A percentile compares a stretch with the other conserved stretches of the same genome.
phyloP scores from a whole-genome alignment of 2,797 vertebrate species.

The Dipus sagitta region DNA sequence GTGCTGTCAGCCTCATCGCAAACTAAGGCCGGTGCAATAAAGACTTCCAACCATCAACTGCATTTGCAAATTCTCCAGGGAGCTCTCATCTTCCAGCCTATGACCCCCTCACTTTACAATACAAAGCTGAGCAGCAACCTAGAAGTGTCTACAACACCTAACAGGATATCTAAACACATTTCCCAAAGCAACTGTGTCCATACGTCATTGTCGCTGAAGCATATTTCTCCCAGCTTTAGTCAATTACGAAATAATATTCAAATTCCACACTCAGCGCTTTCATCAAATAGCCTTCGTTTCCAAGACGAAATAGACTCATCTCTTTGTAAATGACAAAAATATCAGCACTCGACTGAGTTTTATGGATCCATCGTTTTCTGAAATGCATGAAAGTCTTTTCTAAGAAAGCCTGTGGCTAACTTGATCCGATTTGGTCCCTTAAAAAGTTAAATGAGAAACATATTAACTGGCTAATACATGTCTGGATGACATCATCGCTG shows the following conservation, averaged over 20 bases:
- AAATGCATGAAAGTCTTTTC: slow-evolving; percentile 52
- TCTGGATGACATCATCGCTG: slow-evolving; percentile 30
- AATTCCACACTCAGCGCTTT: slow-evolving; percentile 20
- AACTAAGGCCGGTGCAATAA: not conserved
- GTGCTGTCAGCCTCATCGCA: not conserved
- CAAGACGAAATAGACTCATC: slow-evolving; percentile 43
- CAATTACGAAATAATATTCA: slow-evolving; percentile 48
- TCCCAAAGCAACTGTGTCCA: not conserved
- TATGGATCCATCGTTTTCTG: slow-evolving; percentile 49
- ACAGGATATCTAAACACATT: slow-evolving; percentile 55
- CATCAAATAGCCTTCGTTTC: slow-evolving; percentile 56
- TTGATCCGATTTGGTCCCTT: not conserved
- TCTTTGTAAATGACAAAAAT: slow-evolving; percentile 46
- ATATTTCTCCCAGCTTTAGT: slow-evolving; percentile 17
- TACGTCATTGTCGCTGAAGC: not conserved
- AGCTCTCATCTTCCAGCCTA: slow-evolving; percentile 9
- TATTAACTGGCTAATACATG: not conserved
- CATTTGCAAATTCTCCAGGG: slow-evolving; percentile 46
- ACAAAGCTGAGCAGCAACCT: slow-evolving; percentile 47
- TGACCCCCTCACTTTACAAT: slow-evolving; percentile 42
- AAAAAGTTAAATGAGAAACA: slow-evolving; percentile 54
- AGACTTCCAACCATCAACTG: not conserved
- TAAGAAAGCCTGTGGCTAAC: slow-evolving; percentile 45
- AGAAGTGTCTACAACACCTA: slow-evolving; percentile 23
- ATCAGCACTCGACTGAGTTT: slow-evolving; percentile 39